Percentiles rank a stretch among this genome's conserved stretches.
Evolutionary conservation across 2,113 vertebrate species (phyloP).

Genomic region (Python bivittatus): DNA sequence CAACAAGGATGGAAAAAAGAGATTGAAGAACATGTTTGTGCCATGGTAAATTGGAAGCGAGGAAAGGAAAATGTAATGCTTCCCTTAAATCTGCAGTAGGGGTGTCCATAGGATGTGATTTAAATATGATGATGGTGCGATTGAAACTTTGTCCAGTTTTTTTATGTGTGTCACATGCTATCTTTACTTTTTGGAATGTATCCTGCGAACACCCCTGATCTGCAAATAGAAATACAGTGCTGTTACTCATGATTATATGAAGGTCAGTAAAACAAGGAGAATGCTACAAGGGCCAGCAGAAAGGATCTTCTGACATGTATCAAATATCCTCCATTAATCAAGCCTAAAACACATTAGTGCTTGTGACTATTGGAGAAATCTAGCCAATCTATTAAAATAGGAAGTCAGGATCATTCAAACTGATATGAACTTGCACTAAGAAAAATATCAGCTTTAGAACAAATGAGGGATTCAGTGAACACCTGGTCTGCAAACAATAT

Average conservation of each 20-base stretch:
- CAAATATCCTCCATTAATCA: neutral
- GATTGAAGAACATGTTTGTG: no score
- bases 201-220: no score
- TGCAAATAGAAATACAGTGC: no score
- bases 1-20: no score
- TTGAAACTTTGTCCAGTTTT: no score
- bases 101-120: no score
- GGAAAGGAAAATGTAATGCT: no score
- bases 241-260: neutral
- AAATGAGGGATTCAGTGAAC: slow-evolving; percentile 35
- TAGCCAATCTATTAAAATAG: slow-evolving; percentile 41
- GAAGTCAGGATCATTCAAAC: slow-evolving; percentile 25
- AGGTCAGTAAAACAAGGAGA: neutral
- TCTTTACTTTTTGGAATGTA: no score
- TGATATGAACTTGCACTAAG: neutral
- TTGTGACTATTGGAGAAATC: slow-evolving; percentile 24
- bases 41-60: no score
- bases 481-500: slow-evolving; percentile 34
- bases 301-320: neutral
- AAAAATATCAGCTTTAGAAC: slow-evolving; percentile 31
- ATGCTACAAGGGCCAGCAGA: neutral
- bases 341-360: neutral
- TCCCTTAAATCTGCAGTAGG: no score
- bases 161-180: no score
- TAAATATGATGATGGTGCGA: no score